Evolutionary conservation across 2,797 vertebrate genomes (phyloP).

Genomic region (Merluccius polli): DNA sequence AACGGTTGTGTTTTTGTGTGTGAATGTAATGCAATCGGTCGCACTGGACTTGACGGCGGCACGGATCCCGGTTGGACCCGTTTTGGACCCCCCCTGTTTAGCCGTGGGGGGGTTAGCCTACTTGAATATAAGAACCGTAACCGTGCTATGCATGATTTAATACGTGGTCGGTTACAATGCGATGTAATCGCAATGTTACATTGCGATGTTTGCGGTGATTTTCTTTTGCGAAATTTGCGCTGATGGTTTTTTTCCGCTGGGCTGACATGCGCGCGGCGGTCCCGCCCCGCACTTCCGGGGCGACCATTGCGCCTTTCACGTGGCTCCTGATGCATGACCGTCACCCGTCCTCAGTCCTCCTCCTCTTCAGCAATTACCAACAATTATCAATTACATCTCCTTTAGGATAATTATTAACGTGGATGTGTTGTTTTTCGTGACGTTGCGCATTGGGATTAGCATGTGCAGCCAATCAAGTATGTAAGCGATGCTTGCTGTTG

Average conservation of each 20-base stretch:
- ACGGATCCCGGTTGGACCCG: too few relatives aligned
- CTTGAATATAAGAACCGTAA: too few relatives aligned
- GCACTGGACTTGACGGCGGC: too few relatives aligned
- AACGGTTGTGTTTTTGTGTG: not conserved
- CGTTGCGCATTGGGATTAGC: not conserved
- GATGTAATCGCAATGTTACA: too few relatives aligned
- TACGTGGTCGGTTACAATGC: too few relatives aligned
- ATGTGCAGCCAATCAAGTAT: not conserved
- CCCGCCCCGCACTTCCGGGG: constrained; percentile 35
- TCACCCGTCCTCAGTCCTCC: not conserved
- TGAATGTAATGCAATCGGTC: not conserved
- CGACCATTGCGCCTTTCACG: constrained; percentile 42
- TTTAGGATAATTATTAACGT: not conserved
- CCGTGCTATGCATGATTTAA: too few relatives aligned
- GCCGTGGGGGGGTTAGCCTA: too few relatives aligned
- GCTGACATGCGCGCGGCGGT: not conserved
- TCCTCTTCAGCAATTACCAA: not conserved
- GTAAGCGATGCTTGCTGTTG: not conserved
- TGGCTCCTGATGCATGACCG: constrained; percentile 54
- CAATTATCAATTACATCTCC: not conserved
- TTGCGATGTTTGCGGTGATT: too few relatives aligned
- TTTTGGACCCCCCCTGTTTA: too few relatives aligned
- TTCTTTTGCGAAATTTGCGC: too few relatives aligned
- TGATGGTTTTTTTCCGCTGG: not conserved
- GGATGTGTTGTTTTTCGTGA: not conserved